phyloP scores from a whole-genome alignment of 2,797 vertebrate species.

The Pangasius macronema region DNA sequence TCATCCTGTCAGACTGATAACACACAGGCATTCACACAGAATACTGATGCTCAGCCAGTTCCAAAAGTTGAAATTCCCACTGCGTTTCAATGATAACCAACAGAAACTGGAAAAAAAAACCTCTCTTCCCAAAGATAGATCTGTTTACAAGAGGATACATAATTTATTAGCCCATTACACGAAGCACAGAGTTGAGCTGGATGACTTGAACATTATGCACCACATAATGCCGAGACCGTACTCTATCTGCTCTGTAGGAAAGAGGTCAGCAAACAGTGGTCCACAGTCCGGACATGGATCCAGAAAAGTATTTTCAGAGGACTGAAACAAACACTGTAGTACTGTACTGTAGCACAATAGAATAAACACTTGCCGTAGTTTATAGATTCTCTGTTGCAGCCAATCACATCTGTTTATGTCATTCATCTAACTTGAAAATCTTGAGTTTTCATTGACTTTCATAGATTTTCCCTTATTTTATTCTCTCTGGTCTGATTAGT shows the following conservation, averaged over 20 bases:
- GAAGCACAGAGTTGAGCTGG: background rate
- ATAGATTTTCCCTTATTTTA: background rate
- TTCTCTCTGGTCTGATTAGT: background rate
- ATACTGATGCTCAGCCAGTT: background rate
- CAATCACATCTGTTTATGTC: background rate
- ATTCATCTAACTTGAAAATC: background rate
- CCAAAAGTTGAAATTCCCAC: background rate
- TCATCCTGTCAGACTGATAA: conserved; percentile 47
- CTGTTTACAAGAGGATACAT: conserved; percentile 1
- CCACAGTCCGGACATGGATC: no score
- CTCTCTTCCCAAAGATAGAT: background rate
- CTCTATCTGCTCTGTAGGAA: background rate
- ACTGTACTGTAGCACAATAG: background rate
- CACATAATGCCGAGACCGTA: background rate
- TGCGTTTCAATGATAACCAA: background rate
- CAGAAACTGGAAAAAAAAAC: background rate
- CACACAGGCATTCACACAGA: conserved; percentile 13
- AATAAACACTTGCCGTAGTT: background rate
- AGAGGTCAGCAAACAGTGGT: background rate
- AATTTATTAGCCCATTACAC: background rate
- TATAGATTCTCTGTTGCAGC: background rate
- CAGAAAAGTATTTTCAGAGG: background rate
- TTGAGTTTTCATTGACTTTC: background rate
- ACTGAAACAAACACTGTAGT: background rate
- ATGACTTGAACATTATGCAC: background rate